Base-by-base conservation (phyloP, 2,797 vertebrate genomes). In the Crypturellus tataupa region DNA sequence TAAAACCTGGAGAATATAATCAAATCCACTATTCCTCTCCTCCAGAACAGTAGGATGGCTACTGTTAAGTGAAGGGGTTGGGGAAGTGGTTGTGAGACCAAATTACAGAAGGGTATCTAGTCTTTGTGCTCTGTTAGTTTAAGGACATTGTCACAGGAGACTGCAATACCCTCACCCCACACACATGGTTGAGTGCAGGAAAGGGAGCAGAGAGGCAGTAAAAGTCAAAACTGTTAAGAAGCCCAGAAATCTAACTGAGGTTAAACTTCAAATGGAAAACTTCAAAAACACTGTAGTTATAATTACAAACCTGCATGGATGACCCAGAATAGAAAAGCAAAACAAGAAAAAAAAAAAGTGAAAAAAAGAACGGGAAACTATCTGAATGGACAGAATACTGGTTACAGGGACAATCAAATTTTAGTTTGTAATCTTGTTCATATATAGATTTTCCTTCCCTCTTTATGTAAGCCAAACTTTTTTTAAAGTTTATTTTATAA, bases 181-280 rank as follows among this genome's bases (percentile, higher is more conserved):
- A 49, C 17, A 46, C 5, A 55, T 0, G 0, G 17, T 51, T 17
- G 27, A 75, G 23, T 3, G 4, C 42, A 65, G 14, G 17, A 23
- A 68, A 35, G 40, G 31, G 33, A 86, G 80, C 19, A 19, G 31
- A 92, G 13, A 59, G 5, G 31, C 20, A 65, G 37, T 20, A 93
- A 85, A 89, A 86, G 53, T 27, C 20, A 53, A 2, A 69, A 59
- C 56, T 49, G 86, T 58, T 44, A 78, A 56, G 42, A 24, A 67
- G 29, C n/a, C 77, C 1, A 70, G 46, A 89, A 95, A 88, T 63
- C 6, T 51, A 92, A 29, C 8, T 73, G 87, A 59, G 11, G 24
- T 64, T 83, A 78, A 78, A 87, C 19, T 62, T 59, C 35, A 78
- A 73, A 40, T 29, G 5, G 0, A 24, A 44, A 7, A 9, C 8